Evolutionary conservation across 30 jellyfish, hydroid and myxozoan genomes (phyloP).

Genomic region (Nemopilema nomurai): DNA sequence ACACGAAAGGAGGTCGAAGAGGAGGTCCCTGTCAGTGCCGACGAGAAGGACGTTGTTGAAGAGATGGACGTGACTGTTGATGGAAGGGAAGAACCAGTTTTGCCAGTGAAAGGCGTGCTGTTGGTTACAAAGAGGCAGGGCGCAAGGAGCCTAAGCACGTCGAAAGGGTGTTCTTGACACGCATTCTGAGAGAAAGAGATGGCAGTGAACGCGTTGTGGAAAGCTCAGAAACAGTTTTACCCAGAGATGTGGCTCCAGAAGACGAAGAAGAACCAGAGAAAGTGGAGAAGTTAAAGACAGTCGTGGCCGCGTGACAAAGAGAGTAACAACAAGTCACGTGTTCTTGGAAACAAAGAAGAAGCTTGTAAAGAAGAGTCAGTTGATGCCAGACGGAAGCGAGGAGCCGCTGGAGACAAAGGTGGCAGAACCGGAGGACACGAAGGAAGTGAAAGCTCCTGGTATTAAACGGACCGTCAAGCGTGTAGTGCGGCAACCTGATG

Average conservation of each 20-base stretch:
- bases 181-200: slow-evolving; percentile 65
- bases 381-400: slow-evolving; percentile 60
- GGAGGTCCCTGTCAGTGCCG: slow-evolving; percentile 50
- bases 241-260: slow-evolving; percentile 53
- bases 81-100: slow-evolving; percentile 23
- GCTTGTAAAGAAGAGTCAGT: slow-evolving; percentile 33
- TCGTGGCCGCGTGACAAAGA: slow-evolving; percentile 42
- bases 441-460: slow-evolving; percentile 19
- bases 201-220: slow-evolving; percentile 73
- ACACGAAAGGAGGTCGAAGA: slow-evolving; percentile 80
- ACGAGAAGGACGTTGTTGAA: slow-evolving; percentile 7
- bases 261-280: slow-evolving; percentile 33
- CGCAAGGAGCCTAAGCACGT: slow-evolving; percentile 50
- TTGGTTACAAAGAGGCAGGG: slow-evolving; percentile 37
- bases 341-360: slow-evolving; percentile 38
- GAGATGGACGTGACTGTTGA: neutral
- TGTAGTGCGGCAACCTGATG: slow-evolving; percentile 65
- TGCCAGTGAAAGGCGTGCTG: slow-evolving; percentile 63
- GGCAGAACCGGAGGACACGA: slow-evolving; percentile 60
- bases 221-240: slow-evolving; percentile 67
- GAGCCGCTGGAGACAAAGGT: slow-evolving; percentile 55
- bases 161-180: slow-evolving; percentile 75
- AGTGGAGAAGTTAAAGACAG: slow-evolving; percentile 25
- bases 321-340: slow-evolving; percentile 45
- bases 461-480: slow-evolving; percentile 56